Conservation (phyloP, 2,888 invertebrate genomes). For the Carabus problematicus region DNA sequence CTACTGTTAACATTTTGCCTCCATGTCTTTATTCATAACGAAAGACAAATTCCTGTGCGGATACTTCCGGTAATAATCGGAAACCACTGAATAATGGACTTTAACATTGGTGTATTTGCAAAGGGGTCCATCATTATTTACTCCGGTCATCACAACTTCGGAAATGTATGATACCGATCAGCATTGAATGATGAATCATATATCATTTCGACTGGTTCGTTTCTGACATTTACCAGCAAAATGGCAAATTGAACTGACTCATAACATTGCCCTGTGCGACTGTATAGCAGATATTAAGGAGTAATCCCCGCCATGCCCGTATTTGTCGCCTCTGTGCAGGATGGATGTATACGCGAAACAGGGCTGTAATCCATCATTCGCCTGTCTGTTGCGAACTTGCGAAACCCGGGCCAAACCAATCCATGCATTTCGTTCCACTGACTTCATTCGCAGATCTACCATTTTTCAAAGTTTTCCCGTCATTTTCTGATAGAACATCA, state of each 20-base stretch:
- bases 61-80: neutral
- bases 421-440: slow-evolving; percentile 51
- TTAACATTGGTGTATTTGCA: neutral
- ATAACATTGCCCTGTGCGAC: slow-evolving; percentile 34
- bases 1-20: no score
- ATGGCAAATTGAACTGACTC: slow-evolving; percentile 44
- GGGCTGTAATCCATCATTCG: slow-evolving; percentile 50
- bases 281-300: slow-evolving; percentile 42
- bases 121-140: neutral
- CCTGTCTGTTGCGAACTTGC: slow-evolving; percentile 52
- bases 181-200: slow-evolving; percentile 28
- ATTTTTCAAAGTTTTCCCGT: slow-evolving; percentile 31
- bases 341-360: neutral
- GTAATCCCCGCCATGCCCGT: neutral
- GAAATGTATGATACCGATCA: slow-evolving; percentile 27
- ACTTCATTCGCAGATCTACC: slow-evolving; percentile 34
- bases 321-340: neutral
- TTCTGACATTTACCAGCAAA: slow-evolving; percentile 42
- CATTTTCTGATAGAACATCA: slow-evolving; percentile 24
- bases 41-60: neutral
- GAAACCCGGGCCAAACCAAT: slow-evolving; percentile 51
- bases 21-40: no score
- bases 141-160: neutral
- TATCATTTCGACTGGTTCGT: slow-evolving; percentile 38
- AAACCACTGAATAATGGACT: neutral